A percentile compares a stretch with the other conserved stretches of the same genome.
Evolutionary conservation across 2,797 vertebrate species (phyloP).

Genomic region (Enteromius argenteus): DNA sequence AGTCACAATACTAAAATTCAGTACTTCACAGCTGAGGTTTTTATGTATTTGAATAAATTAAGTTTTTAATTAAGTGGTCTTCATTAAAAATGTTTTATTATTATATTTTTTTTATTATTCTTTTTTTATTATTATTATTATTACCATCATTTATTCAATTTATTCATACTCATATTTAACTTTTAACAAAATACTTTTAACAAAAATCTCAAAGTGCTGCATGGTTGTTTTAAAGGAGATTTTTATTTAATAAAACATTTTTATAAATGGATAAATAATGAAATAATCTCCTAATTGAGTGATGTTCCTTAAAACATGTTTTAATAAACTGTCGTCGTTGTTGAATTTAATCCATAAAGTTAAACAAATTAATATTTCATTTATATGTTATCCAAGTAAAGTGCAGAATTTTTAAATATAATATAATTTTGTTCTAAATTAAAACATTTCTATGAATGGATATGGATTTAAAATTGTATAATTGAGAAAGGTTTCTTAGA

Average conservation of each 20-base stretch:
- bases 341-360: not conserved
- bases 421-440: not conserved
- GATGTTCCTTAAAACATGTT: not conserved
- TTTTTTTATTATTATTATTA: not conserved
- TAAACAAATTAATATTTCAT: not conserved
- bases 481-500: not conserved
- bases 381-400: not conserved
- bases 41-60: not conserved
- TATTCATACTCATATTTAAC: too few species aligned
- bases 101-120: too few species aligned
- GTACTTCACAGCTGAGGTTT: not conserved
- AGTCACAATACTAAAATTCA: not conserved
- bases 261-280: not conserved
- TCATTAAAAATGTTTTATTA: not conserved
- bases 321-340: not conserved
- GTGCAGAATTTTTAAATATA: not conserved
- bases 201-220: not conserved
- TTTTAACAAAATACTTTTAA: not conserved
- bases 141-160: too few species aligned
- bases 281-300: not conserved
- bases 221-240: not conserved
- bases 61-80: not conserved
- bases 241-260: not conserved
- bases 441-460: not conserved
- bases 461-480: not conserved